Evolutionary conservation across 2,888 invertebrate species (phyloP), one percentile per base, ranked within the genome.

Genomic region (Drosophila mimica): DNA sequence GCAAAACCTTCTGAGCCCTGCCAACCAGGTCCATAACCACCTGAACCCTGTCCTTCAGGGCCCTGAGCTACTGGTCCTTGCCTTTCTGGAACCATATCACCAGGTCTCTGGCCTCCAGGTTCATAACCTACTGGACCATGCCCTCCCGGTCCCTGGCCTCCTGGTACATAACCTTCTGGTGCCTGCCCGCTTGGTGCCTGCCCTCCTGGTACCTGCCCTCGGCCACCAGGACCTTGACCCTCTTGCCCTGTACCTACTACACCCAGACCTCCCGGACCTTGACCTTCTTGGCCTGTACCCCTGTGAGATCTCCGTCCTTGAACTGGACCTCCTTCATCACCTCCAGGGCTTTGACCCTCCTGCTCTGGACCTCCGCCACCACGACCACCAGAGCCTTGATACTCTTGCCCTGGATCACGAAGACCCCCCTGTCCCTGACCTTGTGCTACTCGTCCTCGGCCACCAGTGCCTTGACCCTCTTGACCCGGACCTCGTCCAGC

Each of bases 81-180:
- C 1, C 11, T 25, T 0, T 25, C 52, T 9, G 28, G 17, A 0
- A 15, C 31, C 2, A 15, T 6, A 3, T 6, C 36, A 1, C 7
- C 36, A 7, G 15, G 7, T 36, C 20, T 7, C 6, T 28, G 13
- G 0, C 13, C 13, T 6, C 1, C 40, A n/a, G n/a, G 4, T 11
- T 49, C 59, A 25, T 59, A 46, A 15, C n/a, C 40, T 9, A 28
- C 49, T 11, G 48, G 20, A 33, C 52, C 38, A n/a, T 43, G 40
- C 20, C 4, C 20, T 0, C 40, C 11, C 2, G 40, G 5, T 15
- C 34, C 15, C 34, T 34, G 3, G 20, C n/a, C 43, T 20, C 33
- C 52, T 2, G 30, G 46, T 30, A 6, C 30, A 15, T 13, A 17
- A 31, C 49, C 31, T 31, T n/a, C 49, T 1, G n/a, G 20, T 2